Base-by-base conservation (phyloP, 2,888 invertebrate species). In the Physocephala rufipes region DNA sequence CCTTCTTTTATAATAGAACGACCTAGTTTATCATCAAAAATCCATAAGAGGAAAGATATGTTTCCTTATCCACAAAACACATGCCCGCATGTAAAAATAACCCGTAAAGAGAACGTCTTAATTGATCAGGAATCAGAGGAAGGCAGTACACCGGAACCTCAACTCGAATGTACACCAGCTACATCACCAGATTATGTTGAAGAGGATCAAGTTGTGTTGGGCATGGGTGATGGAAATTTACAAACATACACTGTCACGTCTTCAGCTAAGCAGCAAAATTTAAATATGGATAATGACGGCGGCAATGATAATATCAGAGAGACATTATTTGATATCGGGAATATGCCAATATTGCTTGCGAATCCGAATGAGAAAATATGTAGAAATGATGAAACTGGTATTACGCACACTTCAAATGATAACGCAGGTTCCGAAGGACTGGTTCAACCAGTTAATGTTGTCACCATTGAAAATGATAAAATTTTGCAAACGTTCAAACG, bases 331-430 rank as follows among this genome's bases (percentile, higher is more conserved):
- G 93, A 93, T 81, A 93, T 93, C 47, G 91, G 91, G 82, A 91
- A 91, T 1, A 92, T 93, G 91, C 93, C 93, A 1, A 91, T 93
- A 74, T 91, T 93, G 3, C 82, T 93, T 55, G 91, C 91, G 45
- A 92, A 92, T 76, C 92, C 92, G 77, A 70, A 73, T 24, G 58
- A 88, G 90, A 53, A 36, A 36, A 4, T 83, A 21, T 71, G 74
- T 30, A 75, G 91, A 77, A 90, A 90, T 79, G 90, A 91, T 89
- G 91, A 91, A 0, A 88, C 91, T 45, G 89, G 90, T 0, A 84
- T 88, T 75, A 85, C 87, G 7, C 77, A 76, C 21, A 73, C 71
- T 49, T 13, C 67, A 45, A 30, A n/a, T 28, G 3, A 15, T 7
- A 19, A 36, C 16, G 59, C 47, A 1, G 67, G 47, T 30, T 47